Conservation (phyloP, 2,113 vertebrate genomes). For the Catharus minimus region DNA sequence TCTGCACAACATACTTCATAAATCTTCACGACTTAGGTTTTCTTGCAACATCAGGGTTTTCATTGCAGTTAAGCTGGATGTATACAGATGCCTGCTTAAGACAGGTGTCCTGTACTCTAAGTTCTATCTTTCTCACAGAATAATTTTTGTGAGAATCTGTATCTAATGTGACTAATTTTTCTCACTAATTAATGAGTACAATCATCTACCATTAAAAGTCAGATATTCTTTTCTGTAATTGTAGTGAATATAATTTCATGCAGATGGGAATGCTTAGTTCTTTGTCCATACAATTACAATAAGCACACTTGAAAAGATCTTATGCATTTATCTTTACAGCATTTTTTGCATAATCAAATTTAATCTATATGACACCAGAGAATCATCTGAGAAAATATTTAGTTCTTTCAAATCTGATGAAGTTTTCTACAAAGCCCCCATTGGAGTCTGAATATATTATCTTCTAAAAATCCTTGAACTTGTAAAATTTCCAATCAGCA, state of each 20-base stretch:
- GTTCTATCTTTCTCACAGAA: not conserved
- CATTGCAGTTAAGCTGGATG: not conserved
- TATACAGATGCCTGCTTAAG: not conserved
- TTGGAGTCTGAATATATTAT: conserved; percentile 32
- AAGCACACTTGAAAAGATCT: not conserved
- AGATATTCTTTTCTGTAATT: not conserved
- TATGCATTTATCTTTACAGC: not conserved
- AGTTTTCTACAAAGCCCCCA: conserved; percentile 9
- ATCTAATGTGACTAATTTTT: not conserved
- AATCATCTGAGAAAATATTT: conserved; percentile 42
- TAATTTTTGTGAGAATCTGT: not conserved
- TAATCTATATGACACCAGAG: conserved; percentile 1
- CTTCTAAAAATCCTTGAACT: conserved; percentile 54
- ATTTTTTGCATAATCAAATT: conserved; percentile 14
- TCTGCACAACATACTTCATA: not conserved
- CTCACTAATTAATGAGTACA: not conserved
- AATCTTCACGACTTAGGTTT: not conserved
- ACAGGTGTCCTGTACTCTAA: not conserved
- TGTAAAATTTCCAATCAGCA: conserved; percentile 12
- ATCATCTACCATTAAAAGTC: not conserved
- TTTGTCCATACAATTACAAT: not conserved
- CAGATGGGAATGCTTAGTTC: not conserved
- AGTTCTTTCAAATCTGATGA: conserved; percentile 42
- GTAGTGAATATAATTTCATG: not conserved
- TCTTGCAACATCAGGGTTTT: not conserved